A percentile compares a stretch with the other conserved stretches of the same genome.
Conservation (phyloP, 2,113 vertebrate genomes). For the Asarcornis scutulata region DNA sequence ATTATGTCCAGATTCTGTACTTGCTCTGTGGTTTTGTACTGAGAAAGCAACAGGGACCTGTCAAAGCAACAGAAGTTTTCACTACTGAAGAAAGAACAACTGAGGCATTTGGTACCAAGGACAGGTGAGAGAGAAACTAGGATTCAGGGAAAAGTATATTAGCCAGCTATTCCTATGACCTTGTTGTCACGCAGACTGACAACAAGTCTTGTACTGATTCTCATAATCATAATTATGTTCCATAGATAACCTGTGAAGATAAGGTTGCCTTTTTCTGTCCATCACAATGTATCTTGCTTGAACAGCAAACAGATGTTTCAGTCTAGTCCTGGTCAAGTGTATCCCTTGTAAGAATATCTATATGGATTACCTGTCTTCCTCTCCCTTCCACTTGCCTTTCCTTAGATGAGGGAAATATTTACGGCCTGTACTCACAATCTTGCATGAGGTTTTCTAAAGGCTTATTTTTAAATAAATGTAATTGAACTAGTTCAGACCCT, state of each 20-base stretch:
- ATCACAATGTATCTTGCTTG: not conserved
- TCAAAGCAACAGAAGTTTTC: not conserved
- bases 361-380: not conserved
- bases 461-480: slow-evolving; percentile 30
- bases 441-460: slow-evolving; percentile 4
- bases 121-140: not conserved
- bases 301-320: not conserved
- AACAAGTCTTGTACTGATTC: not conserved
- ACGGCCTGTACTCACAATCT: not conserved
- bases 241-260: not conserved
- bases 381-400: not conserved
- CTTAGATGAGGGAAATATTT: not conserved
- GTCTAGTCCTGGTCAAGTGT: not conserved
- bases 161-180: not conserved
- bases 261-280: not conserved
- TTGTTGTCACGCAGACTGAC: not conserved
- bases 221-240: not conserved
- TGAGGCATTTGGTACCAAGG: not conserved
- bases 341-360: not conserved
- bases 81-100: not conserved
- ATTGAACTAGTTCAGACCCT: not conserved
- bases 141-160: not conserved
- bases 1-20: not conserved
- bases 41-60: not conserved
- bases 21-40: not conserved